Evolutionary conservation across 2,888 invertebrate genomes (phyloP).

Genomic region (Drosophila kokeensis): DNA sequence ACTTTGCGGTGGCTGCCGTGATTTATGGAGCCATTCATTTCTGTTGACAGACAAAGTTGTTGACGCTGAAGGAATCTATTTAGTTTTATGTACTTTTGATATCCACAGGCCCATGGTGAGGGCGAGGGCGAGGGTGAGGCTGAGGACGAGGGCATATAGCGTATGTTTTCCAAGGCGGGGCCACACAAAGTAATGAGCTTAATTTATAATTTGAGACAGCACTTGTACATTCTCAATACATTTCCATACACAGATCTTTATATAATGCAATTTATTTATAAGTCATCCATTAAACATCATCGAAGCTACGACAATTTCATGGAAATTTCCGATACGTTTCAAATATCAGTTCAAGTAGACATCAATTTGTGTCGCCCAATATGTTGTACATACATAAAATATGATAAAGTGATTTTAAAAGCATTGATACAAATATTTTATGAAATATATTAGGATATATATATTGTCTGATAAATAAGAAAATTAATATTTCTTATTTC

Average conservation of each 20-base stretch:
- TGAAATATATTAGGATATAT: too few relatives aligned
- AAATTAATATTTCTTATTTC: not conserved
- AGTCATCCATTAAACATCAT: slow-evolving; percentile 75
- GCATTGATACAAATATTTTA: not conserved
- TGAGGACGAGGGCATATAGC: slow-evolving; percentile 12
- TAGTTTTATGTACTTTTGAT: slow-evolving; percentile 77
- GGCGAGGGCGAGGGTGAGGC: slow-evolving; percentile 1
- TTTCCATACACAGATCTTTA: slow-evolving; percentile 9
- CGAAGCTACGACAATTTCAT: slow-evolving; percentile 60
- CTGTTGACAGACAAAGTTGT: slow-evolving; percentile 84
- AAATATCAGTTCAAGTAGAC: slow-evolving; percentile 1
- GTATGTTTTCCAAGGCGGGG: slow-evolving; percentile 19
- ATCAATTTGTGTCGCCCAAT: not conserved
- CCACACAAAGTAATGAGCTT: slow-evolving; percentile 60
- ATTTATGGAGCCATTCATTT: slow-evolving; percentile 84
- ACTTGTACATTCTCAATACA: slow-evolving; percentile 21
- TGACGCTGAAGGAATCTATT: slow-evolving; percentile 80
- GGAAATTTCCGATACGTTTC: slow-evolving; percentile 18
- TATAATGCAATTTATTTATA: slow-evolving; percentile 60
- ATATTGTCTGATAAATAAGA: not conserved
- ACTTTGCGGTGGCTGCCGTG: slow-evolving; percentile 72
- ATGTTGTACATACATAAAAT: not conserved
- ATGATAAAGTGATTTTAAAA: not conserved
- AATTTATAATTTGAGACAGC: slow-evolving; percentile 63
- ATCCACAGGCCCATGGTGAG: slow-evolving; percentile 30